Evolutionary conservation across 2,113 vertebrate genomes (phyloP), one percentile per base, ranked within the genome.

Genomic region (Mobula hypostoma): DNA sequence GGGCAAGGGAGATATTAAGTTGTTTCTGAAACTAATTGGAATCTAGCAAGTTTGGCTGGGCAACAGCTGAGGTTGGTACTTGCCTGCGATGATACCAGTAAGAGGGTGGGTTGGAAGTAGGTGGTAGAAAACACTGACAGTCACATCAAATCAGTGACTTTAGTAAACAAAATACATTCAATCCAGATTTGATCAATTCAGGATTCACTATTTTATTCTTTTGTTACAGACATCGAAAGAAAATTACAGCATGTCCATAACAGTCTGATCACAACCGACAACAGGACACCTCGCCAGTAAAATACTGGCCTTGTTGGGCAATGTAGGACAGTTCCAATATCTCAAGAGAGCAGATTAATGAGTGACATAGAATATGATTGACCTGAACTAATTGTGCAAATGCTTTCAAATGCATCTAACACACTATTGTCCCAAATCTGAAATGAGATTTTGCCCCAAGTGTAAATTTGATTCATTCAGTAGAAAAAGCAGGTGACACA

Each of bases 161-260:
- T 36, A 36, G n/a, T 15, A 32, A 79, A 79, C 9, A 36, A 78
- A 78, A 15, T 24, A 17, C 70, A 74, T 74, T 74, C 78, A 79
- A 15, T 79, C 63, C 14, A 14, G 14, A 66, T 66, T 11, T 66
- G 63, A 66, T 66, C 63, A 36, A 36, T 79, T 79, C 78, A 79
- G 78, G n/a, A 79, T 36, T 79, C 36, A 32, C 32, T 36, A 79
- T 36, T 36, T 79, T 32, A 48, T 48, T 29, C 70, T 27, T 79
- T 79, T 79, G 78, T 79, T 79, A 79, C 74, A 77, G 74, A 77
- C 78, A 79, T 79, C 78, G 14, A 79, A 79, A 79, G 36, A 36
- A 36, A 79, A 36, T 79, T 11, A 17, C 32, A 79, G 78, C 32
- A 40, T 79, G 78, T n/a, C 78, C n/a, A 79, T 36, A 79, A 79